phyloP scores from a whole-genome alignment of 2,888 invertebrate species.

The Plagiodera versicolora region DNA sequence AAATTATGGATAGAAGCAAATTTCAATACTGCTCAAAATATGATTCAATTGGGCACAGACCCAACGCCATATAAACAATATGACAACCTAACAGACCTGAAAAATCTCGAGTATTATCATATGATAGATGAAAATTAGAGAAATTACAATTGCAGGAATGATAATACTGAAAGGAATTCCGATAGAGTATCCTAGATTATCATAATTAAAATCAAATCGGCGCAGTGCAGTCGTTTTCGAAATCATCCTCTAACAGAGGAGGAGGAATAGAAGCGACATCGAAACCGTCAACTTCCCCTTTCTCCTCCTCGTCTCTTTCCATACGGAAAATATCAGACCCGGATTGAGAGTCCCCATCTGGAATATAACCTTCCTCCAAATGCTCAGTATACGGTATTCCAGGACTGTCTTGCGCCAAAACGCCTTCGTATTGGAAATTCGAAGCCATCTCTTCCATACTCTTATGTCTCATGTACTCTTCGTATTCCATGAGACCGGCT shows the following conservation, averaged over 20 bases:
- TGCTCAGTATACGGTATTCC: constrained; percentile 43
- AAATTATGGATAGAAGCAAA: no score
- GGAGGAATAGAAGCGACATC: constrained; percentile 78
- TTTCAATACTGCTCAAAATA: no score
- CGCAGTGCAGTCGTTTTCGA: constrained; percentile 59
- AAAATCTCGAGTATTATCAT: constrained; percentile 37
- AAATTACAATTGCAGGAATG: constrained; percentile 24
- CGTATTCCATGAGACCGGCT: constrained; percentile 45
- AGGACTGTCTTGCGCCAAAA: constrained; percentile 40
- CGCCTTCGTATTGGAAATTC: constrained; percentile 47
- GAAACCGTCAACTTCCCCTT: constrained; percentile 72
- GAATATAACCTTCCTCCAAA: constrained; percentile 66
- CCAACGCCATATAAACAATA: no score
- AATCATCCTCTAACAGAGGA: constrained; percentile 74
- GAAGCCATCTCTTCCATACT: constrained; percentile 51
- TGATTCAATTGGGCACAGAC: no score
- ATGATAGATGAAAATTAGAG: constrained; percentile 35
- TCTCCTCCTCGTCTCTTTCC: constrained; percentile 57
- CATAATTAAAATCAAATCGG: constrained; percentile 54
- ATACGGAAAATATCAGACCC: constrained; percentile 56
- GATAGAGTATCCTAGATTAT: constrained; percentile 35
- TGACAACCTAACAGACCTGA: constrained; percentile 30
- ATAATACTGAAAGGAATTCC: constrained; percentile 32
- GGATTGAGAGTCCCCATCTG: constrained; percentile 61
- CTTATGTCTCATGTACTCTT: constrained; percentile 47